Evolutionary conservation across 2,797 vertebrate genomes (phyloP), one percentile per base, ranked within the genome.

Genomic region (Catostomus latipinnis): DNA sequence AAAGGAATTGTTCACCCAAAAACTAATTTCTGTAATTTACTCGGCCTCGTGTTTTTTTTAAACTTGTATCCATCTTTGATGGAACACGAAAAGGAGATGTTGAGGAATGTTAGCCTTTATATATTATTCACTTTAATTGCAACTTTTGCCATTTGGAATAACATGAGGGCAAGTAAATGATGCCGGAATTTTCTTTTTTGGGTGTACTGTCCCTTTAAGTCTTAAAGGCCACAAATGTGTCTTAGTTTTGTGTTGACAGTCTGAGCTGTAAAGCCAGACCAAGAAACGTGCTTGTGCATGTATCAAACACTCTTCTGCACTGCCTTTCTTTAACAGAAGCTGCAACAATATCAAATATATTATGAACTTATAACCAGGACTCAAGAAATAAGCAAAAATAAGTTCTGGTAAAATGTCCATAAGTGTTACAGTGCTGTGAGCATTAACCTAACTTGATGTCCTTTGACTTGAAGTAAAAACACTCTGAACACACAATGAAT

Each of bases 291-390:
- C 34, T 34, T 34, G n/a, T 22, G 43, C 60, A 9, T 43, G 34
- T 76, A 54, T 75, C 43, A 22, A 81, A 54, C 48, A 49, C 60
- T 76, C n/a, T 53, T 45, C 53, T 57, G 34, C 68, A 72, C 48
- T 69, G 58, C 77, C 58, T 57, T 83, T 13, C 57, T 34, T 34
- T 43, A 9, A 48, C 22, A 60, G 66, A 63, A 52, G 57, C 75
- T 72, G 22, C 34, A 3, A 10, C 48, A 6, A 11, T 8, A 68
- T 45, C 48, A 48, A 14, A 34, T 43, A 2, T 43, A 13, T 60
- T 43, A 53, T 13, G 6, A 68, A 67, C 53, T 9, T 54, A 10
- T 46, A 58, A 67, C 3, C 9, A 48, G 56, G 18, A 48, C 11
- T 56, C 50, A 10, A 62, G 46, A 46, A 43, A 8, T 61, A n/a